Base-by-base conservation (phyloP, 2,888 invertebrate species). In the Sphaerolaimus hirsutus region DNA sequence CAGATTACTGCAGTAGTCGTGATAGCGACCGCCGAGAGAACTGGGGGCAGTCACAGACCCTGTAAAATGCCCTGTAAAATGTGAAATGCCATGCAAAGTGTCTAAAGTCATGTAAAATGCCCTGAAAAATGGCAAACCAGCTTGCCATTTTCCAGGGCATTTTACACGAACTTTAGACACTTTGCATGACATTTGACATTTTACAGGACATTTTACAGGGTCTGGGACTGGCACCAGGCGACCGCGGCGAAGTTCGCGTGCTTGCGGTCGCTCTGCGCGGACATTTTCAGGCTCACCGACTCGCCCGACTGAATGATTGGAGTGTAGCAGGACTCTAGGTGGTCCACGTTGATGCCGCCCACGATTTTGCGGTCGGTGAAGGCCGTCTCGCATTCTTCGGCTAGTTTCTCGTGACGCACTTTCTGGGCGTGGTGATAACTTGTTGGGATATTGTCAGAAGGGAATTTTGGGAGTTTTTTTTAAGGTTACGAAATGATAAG, bases 271-370 rank as follows among this genome's bases (percentile, higher is more conserved):
- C 73, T 73, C 45, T 67, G 76, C 2, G 82, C 83, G 61, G 87
- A 91, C 67, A 93, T 97, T 68, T 97, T 99, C 41, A 99, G 72
- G 60, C 78, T 81, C 68, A 93, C 97, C 61, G 80, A 77, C n/a
- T 91, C 93, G 10, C 97, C 97, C 32, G 91, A 93, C 65, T 97
- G 97, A 58, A 99, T 84, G 48, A 99, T 99, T 0, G 97, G 83
- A 0, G 91, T 87, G 64, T 93, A 99, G 62, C 93, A 97, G 76
- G 87, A 82, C 60, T 97, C 93, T 64, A 86, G 79, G 25, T 76
- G 75, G 2, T 78, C 75, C 67, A 89, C 89, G 1, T 86, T 78
- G 36, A 42, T 14, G 1, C 81, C 81, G 12, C 79, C 75, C 1
- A 91, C 82, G 66, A 86, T 89, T 68, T 93, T 91, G 62, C 87